Conservation (phyloP, 2,888 invertebrate species). For the Idaea dimidiata region DNA sequence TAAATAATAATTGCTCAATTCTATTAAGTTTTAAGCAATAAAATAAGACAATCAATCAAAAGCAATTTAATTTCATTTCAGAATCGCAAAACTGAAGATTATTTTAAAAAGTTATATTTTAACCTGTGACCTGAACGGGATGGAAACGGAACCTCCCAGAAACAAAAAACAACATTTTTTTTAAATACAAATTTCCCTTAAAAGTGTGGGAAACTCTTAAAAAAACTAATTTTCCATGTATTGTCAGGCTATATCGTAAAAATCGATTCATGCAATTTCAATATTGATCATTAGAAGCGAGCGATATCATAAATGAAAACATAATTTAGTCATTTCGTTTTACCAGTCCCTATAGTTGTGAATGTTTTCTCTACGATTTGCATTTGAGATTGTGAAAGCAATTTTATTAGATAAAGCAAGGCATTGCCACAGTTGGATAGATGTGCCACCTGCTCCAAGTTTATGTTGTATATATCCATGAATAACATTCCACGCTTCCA, state of each 20-base stretch:
- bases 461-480: constrained; percentile 38
- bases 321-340: not conserved
- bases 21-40: not conserved
- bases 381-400: constrained; percentile 24
- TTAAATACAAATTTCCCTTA: too few species aligned
- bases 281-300: not conserved
- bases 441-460: constrained; percentile 40
- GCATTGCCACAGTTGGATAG: constrained; percentile 28
- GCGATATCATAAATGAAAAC: not conserved
- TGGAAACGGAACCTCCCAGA: too few species aligned
- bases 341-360: not conserved
- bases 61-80: not conserved
- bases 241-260: too few species aligned
- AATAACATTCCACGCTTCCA: constrained; percentile 36
- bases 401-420: constrained; percentile 27
- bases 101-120: too few species aligned
- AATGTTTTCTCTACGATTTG: constrained; percentile 18
- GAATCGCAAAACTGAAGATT: not conserved
- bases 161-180: too few species aligned
- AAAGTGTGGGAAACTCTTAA: too few species aligned
- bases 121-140: too few species aligned
- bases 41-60: not conserved
- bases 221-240: too few species aligned
- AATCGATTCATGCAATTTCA: not conserved
- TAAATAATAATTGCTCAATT: too few species aligned